Evolutionary conservation across 2,888 invertebrate genomes (phyloP).

Genomic region (Raillietiella orientalis): DNA sequence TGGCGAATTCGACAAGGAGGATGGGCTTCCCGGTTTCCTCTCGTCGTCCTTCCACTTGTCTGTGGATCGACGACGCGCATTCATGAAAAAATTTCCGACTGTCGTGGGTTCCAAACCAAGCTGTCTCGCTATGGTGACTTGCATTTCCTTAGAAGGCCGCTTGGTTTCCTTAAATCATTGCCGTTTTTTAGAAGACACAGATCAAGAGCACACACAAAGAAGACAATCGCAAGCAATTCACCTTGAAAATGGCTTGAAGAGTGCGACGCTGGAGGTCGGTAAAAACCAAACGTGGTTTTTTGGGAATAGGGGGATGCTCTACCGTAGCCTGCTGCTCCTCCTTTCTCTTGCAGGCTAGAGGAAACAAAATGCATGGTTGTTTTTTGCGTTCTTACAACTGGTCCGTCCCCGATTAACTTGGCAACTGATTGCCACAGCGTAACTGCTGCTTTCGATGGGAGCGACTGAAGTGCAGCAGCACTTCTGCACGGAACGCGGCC

Average conservation of each 20-base stretch:
- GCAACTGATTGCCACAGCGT: neutral
- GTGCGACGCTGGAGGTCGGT: slow-evolving; percentile 99
- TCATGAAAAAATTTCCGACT: slow-evolving; percentile 99
- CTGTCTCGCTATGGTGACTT: slow-evolving; percentile 91
- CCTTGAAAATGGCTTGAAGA: slow-evolving; percentile 99
- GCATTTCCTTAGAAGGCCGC: slow-evolving; percentile 97
- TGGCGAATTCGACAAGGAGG: no score
- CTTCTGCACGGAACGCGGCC: no score
- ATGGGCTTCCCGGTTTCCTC: slow-evolving; percentile 5
- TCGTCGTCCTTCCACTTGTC: slow-evolving; percentile 96
- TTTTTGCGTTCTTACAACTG: neutral
- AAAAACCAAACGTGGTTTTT: slow-evolving; percentile 98
- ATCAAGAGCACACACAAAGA: neutral
- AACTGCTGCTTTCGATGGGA: neutral
- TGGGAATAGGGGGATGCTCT: slow-evolving; percentile 49
- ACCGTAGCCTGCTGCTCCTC: slow-evolving; percentile 45
- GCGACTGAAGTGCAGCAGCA: no score
- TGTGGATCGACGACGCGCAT: slow-evolving; percentile 56
- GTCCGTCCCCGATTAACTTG: neutral
- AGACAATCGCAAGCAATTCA: slow-evolving; percentile 11
- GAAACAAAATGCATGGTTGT: slow-evolving; percentile 5
- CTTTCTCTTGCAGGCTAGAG: slow-evolving; percentile 75
- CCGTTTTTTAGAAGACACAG: neutral
- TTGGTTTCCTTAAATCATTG: slow-evolving; percentile 54
- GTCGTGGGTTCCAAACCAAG: slow-evolving; percentile 87